Evolutionary conservation across 1,140 invertebrate genomes (phyloP).

Genomic region (Neotoxoptera formosana): DNA sequence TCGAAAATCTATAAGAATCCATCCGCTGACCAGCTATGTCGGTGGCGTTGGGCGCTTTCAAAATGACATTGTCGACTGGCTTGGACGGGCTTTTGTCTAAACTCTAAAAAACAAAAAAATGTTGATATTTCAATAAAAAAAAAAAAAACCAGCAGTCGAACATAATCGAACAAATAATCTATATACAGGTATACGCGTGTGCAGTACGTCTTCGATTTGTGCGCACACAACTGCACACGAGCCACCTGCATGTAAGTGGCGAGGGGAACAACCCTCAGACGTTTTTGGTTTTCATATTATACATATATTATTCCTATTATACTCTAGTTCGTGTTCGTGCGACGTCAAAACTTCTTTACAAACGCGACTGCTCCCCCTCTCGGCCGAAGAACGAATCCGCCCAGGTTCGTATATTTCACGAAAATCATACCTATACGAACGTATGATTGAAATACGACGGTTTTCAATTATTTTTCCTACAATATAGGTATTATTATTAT

Average conservation of each 20-base stretch:
- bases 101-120: constrained; percentile 6
- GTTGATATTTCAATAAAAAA: background rate
- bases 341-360: constrained; percentile 33
- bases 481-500: too few species aligned
- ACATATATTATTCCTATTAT: constrained; percentile 11
- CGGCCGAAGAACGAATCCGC: background rate
- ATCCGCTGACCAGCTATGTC: constrained; percentile 69
- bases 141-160: background rate
- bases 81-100: constrained; percentile 35
- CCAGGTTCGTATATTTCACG: background rate
- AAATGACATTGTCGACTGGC: background rate
- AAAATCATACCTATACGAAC: background rate
- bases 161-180: constrained; percentile 9
- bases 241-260: background rate
- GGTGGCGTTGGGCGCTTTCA: constrained; percentile 38
- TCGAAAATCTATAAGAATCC: constrained; percentile 88
- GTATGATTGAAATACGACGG: background rate
- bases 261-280: constrained; percentile 23
- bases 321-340: background rate
- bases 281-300: background rate
- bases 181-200: background rate
- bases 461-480: background rate
- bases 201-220: background rate
- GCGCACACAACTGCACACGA: background rate
- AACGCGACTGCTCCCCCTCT: background rate